These are phyloP conservation scores for Cichlasoma orientale DNA, from an alignment of 2,797 vertebrate genomes.

Conservation along the genomic window DNA sequence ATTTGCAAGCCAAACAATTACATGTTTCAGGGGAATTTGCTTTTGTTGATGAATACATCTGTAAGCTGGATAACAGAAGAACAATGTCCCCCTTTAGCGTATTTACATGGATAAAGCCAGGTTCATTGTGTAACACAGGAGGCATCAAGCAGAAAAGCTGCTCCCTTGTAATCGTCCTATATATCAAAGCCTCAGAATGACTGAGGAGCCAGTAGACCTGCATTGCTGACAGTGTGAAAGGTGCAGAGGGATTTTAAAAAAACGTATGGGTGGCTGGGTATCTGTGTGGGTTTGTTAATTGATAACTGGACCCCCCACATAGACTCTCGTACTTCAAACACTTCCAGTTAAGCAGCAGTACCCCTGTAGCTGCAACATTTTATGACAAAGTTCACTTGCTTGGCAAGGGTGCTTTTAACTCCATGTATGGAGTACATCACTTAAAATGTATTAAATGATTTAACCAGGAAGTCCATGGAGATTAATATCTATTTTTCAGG, in stretches of 20 bases:
- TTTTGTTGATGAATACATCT: slow-evolving; percentile 40
- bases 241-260: background rate
- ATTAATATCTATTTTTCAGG: background rate
- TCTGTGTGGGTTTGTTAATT: slow-evolving; percentile 55
- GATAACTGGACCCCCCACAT: slow-evolving; percentile 63
- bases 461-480: background rate
- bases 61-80: slow-evolving; percentile 44
- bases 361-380: slow-evolving; percentile 34
- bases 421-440: background rate
- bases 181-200: slow-evolving; percentile 36
- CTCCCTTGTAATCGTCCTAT: slow-evolving; percentile 45
- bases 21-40: slow-evolving; percentile 2
- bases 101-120: slow-evolving; percentile 41
- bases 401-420: slow-evolving; percentile 9
- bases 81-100: slow-evolving; percentile 47
- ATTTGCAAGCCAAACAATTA: slow-evolving; percentile 20
- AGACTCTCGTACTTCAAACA: slow-evolving; percentile 39
- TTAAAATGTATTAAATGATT: background rate
- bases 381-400: slow-evolving; percentile 48
- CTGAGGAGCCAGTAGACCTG: slow-evolving; percentile 37
- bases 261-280: slow-evolving; percentile 40
- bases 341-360: slow-evolving; percentile 47
- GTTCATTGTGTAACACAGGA: slow-evolving; percentile 43
- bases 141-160: slow-evolving; percentile 51
- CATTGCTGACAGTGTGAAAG: slow-evolving; percentile 22